A percentile compares a stretch with the other conserved stretches of the same genome.
Conservation (phyloP, 2,888 invertebrate genomes). For the Stenolophus ochropezus region DNA sequence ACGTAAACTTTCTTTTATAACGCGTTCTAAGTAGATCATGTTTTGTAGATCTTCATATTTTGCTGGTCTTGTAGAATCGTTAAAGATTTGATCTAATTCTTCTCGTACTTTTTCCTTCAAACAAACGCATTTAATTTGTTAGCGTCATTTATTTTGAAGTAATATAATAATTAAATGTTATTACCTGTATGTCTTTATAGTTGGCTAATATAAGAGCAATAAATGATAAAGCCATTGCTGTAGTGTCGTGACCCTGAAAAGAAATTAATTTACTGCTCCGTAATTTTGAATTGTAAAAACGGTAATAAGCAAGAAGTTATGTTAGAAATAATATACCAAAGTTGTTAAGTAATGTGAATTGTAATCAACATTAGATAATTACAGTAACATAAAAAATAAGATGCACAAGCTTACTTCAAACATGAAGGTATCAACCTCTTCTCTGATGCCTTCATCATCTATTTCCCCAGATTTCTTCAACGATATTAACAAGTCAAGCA, state of each 20-base stretch:
- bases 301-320: not conserved
- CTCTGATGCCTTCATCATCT: constrained; percentile 54
- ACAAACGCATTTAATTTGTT: too few relatives aligned
- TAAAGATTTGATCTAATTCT: constrained; percentile 73
- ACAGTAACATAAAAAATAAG: too few relatives aligned
- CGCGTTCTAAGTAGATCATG: constrained; percentile 80
- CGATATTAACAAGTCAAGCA: constrained; percentile 46
- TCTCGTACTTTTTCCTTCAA: constrained; percentile 71
- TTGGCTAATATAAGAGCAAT: constrained; percentile 73
- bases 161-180: too few relatives aligned
- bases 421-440: constrained; percentile 58
- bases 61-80: constrained; percentile 72
- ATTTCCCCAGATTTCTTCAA: constrained; percentile 50
- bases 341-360: too few relatives aligned
- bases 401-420: constrained; percentile 58
- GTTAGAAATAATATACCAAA: too few relatives aligned
- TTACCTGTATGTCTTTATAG: constrained; percentile 70
- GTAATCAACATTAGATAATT: too few relatives aligned
- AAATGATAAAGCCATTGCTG: constrained; percentile 71
- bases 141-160: too few relatives aligned
- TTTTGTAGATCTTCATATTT: constrained; percentile 76
- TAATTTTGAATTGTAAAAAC: not conserved
- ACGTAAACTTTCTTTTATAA: constrained; percentile 79
- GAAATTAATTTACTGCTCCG: not conserved
- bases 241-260: constrained; percentile 75